Evolutionary conservation across 1,140 invertebrate species (phyloP), one percentile per base, ranked within the genome.

Genomic region (Pogonomyrmex californicus): DNA sequence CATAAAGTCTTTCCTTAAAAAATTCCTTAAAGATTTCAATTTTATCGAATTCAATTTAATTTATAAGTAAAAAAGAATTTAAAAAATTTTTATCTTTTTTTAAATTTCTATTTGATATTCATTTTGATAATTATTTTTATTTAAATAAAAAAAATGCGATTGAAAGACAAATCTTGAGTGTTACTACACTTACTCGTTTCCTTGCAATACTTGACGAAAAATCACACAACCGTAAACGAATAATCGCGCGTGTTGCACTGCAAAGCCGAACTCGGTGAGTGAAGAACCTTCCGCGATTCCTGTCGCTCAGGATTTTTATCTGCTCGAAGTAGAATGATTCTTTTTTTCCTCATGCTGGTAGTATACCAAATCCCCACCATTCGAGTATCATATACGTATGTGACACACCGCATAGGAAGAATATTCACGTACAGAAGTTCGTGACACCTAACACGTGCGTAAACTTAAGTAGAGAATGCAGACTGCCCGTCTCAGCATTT

Each of bases 301-400:
- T 33, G 63, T 54, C 78, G 38, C 23, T 70, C 4, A 58, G 9
- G n/a, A 36, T 44, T n/a, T 85, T 54, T 78, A 58, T 73, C 86
- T 71, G 51, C 23, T 38, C 23, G 60, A 49, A 75, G 38, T 47
- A 65, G 30, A 54, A 4, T 58, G 56, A 83, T 89, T 89, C 65
- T 23, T 82, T 30, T 71, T 14, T 71, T 73, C 6, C 14, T 73
- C 58, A 38, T 14, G 9, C 14, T 17, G 12, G 30, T 60, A n/a
- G 7, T 65, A 68, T 44, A 73, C 33, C 7, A 33, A 60, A 56
- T 65, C 88, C 88, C 88, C 87, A 89, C 88, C 44, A 78, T 70
- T 36, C 23, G 30, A 3, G 7, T 17, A 60, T 73, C 54, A 33
- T 44, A 51, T 30, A 30, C 2, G 3, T 47, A 56, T n/a, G 2